These are phyloP conservation scores for Apamea sordens DNA, from an alignment of 2,888 invertebrate species.

Conservation along the genomic window DNA sequence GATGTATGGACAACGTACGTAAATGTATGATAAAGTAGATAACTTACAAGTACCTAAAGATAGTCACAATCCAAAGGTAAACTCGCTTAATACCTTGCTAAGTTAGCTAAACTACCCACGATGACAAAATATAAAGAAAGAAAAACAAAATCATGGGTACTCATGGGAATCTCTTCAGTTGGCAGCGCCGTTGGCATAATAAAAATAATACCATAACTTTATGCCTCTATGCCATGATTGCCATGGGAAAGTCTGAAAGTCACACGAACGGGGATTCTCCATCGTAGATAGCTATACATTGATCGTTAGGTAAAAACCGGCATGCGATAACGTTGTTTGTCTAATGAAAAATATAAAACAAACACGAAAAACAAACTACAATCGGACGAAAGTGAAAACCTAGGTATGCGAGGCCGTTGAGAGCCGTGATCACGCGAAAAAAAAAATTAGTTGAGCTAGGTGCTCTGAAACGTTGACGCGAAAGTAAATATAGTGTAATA, in stretches of 20 bases:
- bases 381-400: slow-evolving; percentile 72
- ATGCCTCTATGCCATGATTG: slow-evolving; percentile 64
- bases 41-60: slow-evolving; percentile 18
- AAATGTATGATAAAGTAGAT: slow-evolving; percentile 54
- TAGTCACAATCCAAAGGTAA: slow-evolving; percentile 30
- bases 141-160: slow-evolving; percentile 50
- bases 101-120: slow-evolving; percentile 14
- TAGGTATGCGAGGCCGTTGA: slow-evolving; percentile 65
- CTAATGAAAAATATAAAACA: slow-evolving; percentile 53
- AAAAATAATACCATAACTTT: slow-evolving; percentile 61
- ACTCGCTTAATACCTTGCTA: not conserved
- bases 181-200: slow-evolving; percentile 36
- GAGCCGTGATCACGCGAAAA: slow-evolving; percentile 66
- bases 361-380: slow-evolving; percentile 56
- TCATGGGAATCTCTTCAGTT: slow-evolving; percentile 50
- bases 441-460: slow-evolving; percentile 49
- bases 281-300: slow-evolving; percentile 16
- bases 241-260: slow-evolving; percentile 76
- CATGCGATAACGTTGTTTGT: slow-evolving; percentile 42
- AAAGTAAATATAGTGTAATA: slow-evolving; percentile 63
- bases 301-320: slow-evolving; percentile 38
- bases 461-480: slow-evolving; percentile 57
- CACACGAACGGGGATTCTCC: slow-evolving; percentile 62
- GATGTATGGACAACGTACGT: slow-evolving; percentile 24
- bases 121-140: slow-evolving; percentile 27